Base-by-base conservation (phyloP, 2,888 invertebrate species). In the Boloria euphrosyne region DNA sequence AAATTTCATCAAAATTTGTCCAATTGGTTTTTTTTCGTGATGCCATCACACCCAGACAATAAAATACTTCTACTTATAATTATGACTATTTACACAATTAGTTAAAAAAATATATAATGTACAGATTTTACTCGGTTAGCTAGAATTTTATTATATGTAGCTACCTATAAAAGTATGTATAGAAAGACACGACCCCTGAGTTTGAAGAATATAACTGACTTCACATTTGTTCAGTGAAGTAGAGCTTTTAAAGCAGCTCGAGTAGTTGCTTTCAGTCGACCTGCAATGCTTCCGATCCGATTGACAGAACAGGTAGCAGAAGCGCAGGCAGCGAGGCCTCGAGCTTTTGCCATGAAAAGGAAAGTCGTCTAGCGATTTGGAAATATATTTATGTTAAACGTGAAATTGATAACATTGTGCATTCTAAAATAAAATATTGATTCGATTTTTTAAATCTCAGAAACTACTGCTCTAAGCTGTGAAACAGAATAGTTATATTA, bases 271-370 rank as follows among this genome's bases (percentile, higher is more conserved):
- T 60, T 47, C 62, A 53, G 50, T 27, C 66, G 64, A 68, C 59
- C 67, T 67, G 57, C 62, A 65, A 60, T 65, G 54, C 49, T 67
- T 65, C 63, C 54, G 52, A 59, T 65, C 63, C 54, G 52, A 59
- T 58, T 58, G 65, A 62, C 57, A 58, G 59, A 22, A 57, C n/a
- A 57, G 57, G 57, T 57, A 44, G 44, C 44, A 44, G 44, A 4
- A 18, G 44, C 57, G 46, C 43, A 50, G 53, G 54, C 14, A 31
- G 53, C 47, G 44, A 44, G 16, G 49, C 62, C n/a, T 38, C 55
- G 27, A 55, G 49, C 43, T 54, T 50, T 27, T 55, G 49, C 38
- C 38, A 38, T 49, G 54, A 27, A 57, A 49, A 63, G 63, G 50
- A 63, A 63, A 63, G 43, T 63, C 31, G 22, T 54, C 47, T 60